Evolutionary conservation across 2,113 vertebrate species (phyloP), one percentile per base, ranked within the genome.

Genomic region (Menura novaehollandiae): DNA sequence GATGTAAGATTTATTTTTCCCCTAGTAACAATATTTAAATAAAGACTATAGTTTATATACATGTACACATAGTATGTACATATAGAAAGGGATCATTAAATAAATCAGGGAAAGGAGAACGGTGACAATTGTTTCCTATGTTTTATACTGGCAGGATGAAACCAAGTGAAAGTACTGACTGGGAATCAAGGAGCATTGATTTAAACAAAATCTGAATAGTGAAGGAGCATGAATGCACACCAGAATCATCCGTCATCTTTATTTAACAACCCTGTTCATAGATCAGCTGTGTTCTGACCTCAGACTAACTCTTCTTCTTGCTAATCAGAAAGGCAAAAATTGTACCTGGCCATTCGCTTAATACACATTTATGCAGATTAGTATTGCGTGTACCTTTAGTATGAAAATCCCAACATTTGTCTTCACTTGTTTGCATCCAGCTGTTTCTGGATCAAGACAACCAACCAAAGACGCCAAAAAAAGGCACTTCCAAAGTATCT

Each of bases 341-440:
- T 4, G 4, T 7, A 32, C 7, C 58, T 49, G 62, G 32, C n/a
- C 21, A 2, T 33, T 11, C 39, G 8, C 26, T 4, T 3, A 7
- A 28, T 1, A 6, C 15, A 8, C 10, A 7, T 8, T 19, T 4
- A 5, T 2, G 11, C 21, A 19, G 51, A 37, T 8, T 2, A 64
- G n/a, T 0, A 3, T 0, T 1, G 13, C 0, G 1, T 3, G 13
- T 4, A 17, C 2, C 44, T 55, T 15, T 1, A 24, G 1, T 0
- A 13, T 0, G 3, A 33, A 52, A 88, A 52, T 4, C 64, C 39
- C 66, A 62, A 1, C 7, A 8, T 19, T 10, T 15, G 30, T 3
- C 64, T 43, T 8, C 3, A 9, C 5, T 33, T 19, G 17, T 27
- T 9, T 10, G 33, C 11, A 55, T 18, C 24, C 73, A 55, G 41